A percentile compares a stretch with the other conserved stretches of the same genome.
Evolutionary conservation across 1,140 invertebrate species (phyloP).

Genomic region (Drosophila quadrilineata): DNA sequence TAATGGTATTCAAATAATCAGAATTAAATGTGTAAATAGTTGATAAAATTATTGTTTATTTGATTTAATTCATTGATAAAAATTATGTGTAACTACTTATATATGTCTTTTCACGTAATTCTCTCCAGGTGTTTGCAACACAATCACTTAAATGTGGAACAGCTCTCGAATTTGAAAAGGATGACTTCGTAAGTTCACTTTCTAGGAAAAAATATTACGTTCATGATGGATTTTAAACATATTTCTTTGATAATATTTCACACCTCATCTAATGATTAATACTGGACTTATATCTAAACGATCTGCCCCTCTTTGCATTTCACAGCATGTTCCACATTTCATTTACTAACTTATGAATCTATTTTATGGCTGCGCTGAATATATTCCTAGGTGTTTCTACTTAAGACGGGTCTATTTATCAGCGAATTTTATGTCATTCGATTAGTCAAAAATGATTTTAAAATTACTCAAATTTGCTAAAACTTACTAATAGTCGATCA

Average conservation of each 20-base stretch:
- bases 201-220: slow-evolving; percentile 18
- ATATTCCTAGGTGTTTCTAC: not conserved
- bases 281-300: slow-evolving; percentile 47
- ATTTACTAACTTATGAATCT: slow-evolving; percentile 45
- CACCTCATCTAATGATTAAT: slow-evolving; percentile 40
- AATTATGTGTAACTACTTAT: slow-evolving; percentile 55
- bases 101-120: slow-evolving; percentile 73
- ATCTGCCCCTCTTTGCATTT: too few species aligned
- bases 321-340: slow-evolving; percentile 45
- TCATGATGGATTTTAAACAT: not conserved
- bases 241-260: slow-evolving; percentile 17
- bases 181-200: slow-evolving; percentile 44
- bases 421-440: slow-evolving; percentile 5
- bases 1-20: slow-evolving; percentile 61
- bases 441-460: slow-evolving; percentile 26
- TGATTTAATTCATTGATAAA: slow-evolving; percentile 38
- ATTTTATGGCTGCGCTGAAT: slow-evolving; percentile 54
- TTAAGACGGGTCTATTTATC: not conserved
- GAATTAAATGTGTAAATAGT: slow-evolving; percentile 33
- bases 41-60: slow-evolving; percentile 52
- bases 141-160: slow-evolving; percentile 75
- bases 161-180: slow-evolving; percentile 30
- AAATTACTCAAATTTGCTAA: slow-evolving; percentile 23
- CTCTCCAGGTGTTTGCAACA: slow-evolving; percentile 77
- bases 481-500: slow-evolving; percentile 19